Evolutionary conservation across 2,797 vertebrate species (phyloP), one percentile per base, ranked within the genome.

Genomic region (Malacoctenus gilli): DNA sequence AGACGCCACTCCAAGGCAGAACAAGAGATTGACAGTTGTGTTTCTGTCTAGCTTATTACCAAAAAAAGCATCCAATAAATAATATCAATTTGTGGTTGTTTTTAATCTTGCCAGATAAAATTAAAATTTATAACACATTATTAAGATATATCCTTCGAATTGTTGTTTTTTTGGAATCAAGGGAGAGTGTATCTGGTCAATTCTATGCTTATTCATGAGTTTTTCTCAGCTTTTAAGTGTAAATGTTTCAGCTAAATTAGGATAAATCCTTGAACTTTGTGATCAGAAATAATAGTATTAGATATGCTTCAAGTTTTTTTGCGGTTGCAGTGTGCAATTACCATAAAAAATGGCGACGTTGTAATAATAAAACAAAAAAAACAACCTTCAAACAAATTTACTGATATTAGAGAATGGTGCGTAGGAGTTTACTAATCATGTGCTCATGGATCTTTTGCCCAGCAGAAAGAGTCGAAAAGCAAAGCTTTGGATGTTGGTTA

Each of bases 401-500:
- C 14, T 42, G 30, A 18, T 14, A 14, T 6, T 53, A 38, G 48
- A 61, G 14, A 23, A 18, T 31, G 2, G 16, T 3, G 23, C 1
- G 25, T 35, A 28, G 41, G 31, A 50, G 49, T 48, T 22, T 34
- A 35, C 21, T 11, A 42, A 43, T 60, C 6, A 3, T 31, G 0
- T 39, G 3, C 11, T 42, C 6, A 15, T 59, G 43, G 21, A 32
- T 60, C 19, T 39, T 54, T 37, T 21, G 13, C 13, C 22, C 13
- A 15, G 50, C 16, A 55, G 34, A 30, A 25, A 34, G 32, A 43
- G 10, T 2, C 2, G 8, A 16, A 36, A 20, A 32, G 10, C 20
- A 41, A 28, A 68, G 35, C 15, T 20, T 42, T 38, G 25, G 16
- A 37, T 60, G 32, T 40, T 43, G 46, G 39, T 47, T 43, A 30